Conservation (phyloP, 2,888 invertebrate species). For the Melanotus villosus region DNA sequence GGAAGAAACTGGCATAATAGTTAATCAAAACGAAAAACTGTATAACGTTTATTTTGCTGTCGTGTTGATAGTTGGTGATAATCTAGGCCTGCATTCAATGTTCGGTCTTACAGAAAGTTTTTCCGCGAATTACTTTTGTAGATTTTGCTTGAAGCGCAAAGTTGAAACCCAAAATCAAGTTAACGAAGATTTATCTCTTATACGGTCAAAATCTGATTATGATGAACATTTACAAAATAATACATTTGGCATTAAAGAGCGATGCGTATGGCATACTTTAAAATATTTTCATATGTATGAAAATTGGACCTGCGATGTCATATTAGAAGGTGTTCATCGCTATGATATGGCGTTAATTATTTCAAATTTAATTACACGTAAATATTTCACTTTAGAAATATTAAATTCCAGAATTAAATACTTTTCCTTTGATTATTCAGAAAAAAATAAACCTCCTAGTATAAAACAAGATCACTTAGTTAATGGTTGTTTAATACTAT, state of each 20-base stretch:
- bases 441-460: conserved; percentile 43
- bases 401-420: conserved; percentile 47
- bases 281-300: neutral
- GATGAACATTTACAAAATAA: neutral
- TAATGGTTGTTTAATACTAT: conserved; percentile 27
- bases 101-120: neutral
- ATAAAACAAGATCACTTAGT: conserved; percentile 48
- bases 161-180: too few relatives aligned
- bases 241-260: conserved; percentile 48
- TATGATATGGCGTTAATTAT: conserved; percentile 54
- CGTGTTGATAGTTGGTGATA: neutral
- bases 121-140: conserved; percentile 1
- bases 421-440: conserved; percentile 39
- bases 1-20: neutral
- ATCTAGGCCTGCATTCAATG: neutral
- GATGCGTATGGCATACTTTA: conserved; percentile 41
- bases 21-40: neutral
- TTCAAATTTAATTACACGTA: conserved; percentile 35
- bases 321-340: conserved; percentile 50
- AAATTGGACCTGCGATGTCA: conserved; percentile 49
- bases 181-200: too few relatives aligned
- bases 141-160: too few relatives aligned
- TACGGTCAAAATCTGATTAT: too few relatives aligned
- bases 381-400: conserved; percentile 40
- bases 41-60: neutral